Conservation (phyloP, 2,113 vertebrate species). For the Catharus fuscescens region DNA sequence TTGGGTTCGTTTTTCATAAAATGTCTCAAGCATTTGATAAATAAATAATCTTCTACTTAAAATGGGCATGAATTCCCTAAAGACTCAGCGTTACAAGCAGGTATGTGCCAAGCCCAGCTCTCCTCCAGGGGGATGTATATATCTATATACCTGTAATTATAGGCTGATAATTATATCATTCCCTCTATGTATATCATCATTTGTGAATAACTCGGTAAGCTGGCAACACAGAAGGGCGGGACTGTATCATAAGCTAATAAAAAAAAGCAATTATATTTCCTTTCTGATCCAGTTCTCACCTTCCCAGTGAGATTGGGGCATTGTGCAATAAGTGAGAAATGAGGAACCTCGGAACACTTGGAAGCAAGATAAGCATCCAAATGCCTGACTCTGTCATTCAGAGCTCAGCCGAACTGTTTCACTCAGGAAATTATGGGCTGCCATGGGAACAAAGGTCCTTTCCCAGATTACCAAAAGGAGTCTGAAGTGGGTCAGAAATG, state of each 20-base stretch:
- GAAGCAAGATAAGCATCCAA: conserved; percentile 54
- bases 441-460: conserved; percentile 65
- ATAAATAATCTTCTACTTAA: conserved; percentile 51
- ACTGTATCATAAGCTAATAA: conserved; percentile 79
- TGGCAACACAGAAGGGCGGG: conserved; percentile 75
- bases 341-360: conserved; percentile 48
- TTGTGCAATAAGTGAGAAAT: conserved; percentile 75
- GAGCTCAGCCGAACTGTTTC: conserved; percentile 39
- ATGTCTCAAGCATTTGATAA: conserved; percentile 69
- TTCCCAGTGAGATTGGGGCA: conserved; percentile 71
- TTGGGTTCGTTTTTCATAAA: conserved; percentile 64
- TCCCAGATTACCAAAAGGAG: conserved; percentile 54
- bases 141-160: conserved; percentile 80
- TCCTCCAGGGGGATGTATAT: conserved; percentile 78
- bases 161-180: conserved; percentile 84
- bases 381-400: conserved; percentile 46
- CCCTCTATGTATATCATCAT: conserved; percentile 76
- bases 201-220: conserved; percentile 75
- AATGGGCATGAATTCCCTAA: conserved; percentile 63
- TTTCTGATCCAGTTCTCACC: conserved; percentile 81
- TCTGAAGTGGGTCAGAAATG: conserved; percentile 58
- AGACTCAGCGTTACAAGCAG: conserved; percentile 51
- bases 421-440: conserved; percentile 57
- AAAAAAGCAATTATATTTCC: conserved; percentile 81
- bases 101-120: conserved; percentile 67